These are phyloP conservation scores for Ypsolopha scabrella DNA, from an alignment of 2,888 invertebrate species.

Conservation along the genomic window DNA sequence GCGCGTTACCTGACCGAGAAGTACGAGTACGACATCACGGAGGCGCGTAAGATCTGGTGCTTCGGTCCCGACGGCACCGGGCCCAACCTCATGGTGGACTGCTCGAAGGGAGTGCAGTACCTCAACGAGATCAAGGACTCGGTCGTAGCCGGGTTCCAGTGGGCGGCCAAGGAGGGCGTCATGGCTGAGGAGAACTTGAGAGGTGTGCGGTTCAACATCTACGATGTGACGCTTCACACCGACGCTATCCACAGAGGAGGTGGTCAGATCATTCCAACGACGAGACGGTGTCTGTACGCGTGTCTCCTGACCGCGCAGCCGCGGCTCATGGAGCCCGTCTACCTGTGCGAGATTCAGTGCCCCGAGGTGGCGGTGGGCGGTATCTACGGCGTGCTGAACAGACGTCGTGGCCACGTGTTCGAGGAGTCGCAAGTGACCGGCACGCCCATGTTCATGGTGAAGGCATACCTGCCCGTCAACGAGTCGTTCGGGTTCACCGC, in stretches of 20 bases:
- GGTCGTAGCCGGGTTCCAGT: conserved; percentile 98
- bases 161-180: conserved; percentile 99
- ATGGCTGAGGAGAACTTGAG: conserved; percentile 99
- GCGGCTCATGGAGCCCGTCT: conserved; percentile 98
- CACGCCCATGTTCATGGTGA: conserved; percentile 99
- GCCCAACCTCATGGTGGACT: conserved; percentile 97
- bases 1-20: conserved; percentile 95
- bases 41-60: conserved; percentile 99
- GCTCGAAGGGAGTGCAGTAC: conserved; percentile 99
- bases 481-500: conserved; percentile 99
- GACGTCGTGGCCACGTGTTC: conserved; percentile 97
- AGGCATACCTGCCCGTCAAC: conserved; percentile 98
- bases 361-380: conserved; percentile 97
- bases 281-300: conserved; percentile 97
- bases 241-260: conserved; percentile 99
- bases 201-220: conserved; percentile 91
- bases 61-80: conserved; percentile 99
- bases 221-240: conserved; percentile 98
- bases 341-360: conserved; percentile 98
- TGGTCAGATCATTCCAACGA: conserved; percentile 99
- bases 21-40: conserved; percentile 97
- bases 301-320: conserved; percentile 94
- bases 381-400: conserved; percentile 97
- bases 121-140: conserved; percentile 99
- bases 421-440: conserved; percentile 96